These are phyloP conservation scores for Hemithea aestivaria DNA, from an alignment of 2,888 invertebrate species.

Conservation along the genomic window DNA sequence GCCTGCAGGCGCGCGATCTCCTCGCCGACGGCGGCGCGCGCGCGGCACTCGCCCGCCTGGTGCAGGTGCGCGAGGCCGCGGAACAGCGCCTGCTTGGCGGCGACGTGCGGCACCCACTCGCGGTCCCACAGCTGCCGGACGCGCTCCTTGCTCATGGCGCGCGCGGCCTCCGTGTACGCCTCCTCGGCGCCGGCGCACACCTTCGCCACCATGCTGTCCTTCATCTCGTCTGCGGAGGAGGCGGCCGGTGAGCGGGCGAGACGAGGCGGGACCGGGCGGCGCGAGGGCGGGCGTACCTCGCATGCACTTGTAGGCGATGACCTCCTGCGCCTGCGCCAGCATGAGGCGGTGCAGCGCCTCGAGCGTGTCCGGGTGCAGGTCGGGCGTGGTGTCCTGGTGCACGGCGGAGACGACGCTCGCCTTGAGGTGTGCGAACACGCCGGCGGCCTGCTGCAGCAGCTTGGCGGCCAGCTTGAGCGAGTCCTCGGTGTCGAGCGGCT, in stretches of 20 bases:
- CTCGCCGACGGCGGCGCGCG: conserved; percentile 89
- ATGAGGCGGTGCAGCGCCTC: conserved; percentile 80
- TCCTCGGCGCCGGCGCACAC: conserved; percentile 96
- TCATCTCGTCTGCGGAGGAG: conserved; percentile 89
- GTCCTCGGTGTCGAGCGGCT: conserved; percentile 93
- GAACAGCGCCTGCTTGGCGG: conserved; percentile 90
- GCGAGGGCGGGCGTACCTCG: no score
- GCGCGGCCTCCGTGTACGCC: conserved; percentile 93
- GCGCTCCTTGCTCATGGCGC: conserved; percentile 90
- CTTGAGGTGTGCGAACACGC: conserved; percentile 93
- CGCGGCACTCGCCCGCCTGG: conserved; percentile 90
- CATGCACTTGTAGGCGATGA: conserved; percentile 96
- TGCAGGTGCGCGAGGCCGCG: conserved; percentile 93
- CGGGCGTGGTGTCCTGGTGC: conserved; percentile 97
- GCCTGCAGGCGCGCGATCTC: conserved; percentile 3
- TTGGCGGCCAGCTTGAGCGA: conserved; percentile 95
- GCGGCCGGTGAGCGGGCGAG: neutral
- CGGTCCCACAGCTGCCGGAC: conserved; percentile 93
- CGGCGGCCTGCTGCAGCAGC: conserved; percentile 94
- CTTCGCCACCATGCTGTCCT: conserved; percentile 94
- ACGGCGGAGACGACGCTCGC: conserved; percentile 88
- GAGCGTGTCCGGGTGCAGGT: conserved; percentile 93
- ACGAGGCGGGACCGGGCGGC: conserved; percentile 1
- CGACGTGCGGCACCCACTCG: conserved; percentile 86
- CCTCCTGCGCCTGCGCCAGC: conserved; percentile 99